Conservation (phyloP, 2,113 vertebrate genomes). For the Ailurus styani region DNA sequence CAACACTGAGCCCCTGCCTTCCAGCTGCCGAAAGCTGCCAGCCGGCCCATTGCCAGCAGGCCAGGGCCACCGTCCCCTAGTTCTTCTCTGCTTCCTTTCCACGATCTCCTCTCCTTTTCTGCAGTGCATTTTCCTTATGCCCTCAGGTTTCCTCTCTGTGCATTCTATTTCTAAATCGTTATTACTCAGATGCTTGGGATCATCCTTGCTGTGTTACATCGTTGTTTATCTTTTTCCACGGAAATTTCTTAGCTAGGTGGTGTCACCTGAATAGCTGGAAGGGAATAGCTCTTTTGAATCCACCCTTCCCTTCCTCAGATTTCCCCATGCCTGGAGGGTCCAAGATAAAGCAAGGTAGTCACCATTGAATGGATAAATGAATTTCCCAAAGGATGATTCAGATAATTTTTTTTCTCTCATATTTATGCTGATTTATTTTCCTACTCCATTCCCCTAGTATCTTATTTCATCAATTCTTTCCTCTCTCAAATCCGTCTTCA, state of each 20-base stretch:
- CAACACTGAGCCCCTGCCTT: neutral
- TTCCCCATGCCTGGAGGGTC: neutral
- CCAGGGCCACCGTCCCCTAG: no score
- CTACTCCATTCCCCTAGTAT: neutral
- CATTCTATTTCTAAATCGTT: neutral
- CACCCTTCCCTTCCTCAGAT: neutral
- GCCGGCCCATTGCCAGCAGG: neutral
- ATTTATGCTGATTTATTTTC: constrained; percentile 34
- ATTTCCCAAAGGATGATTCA: neutral
- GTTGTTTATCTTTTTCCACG: neutral
- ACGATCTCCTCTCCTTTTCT: neutral
- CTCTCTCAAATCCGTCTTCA: neutral
- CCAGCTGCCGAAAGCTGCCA: neutral
- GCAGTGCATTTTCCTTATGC: neutral
- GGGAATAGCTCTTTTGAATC: neutral
- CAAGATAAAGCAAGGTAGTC: neutral
- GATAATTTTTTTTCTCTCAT: neutral
- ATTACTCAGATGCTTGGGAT: neutral
- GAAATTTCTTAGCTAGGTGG: neutral
- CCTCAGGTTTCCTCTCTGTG: neutral
- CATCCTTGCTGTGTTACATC: neutral
- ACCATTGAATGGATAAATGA: neutral
- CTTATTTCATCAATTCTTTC: constrained; percentile 26
- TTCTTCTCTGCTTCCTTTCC: neutral
- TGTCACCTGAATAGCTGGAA: neutral